phyloP scores from a whole-genome alignment of 2,113 vertebrate species.

The Turdus rufiventris region DNA sequence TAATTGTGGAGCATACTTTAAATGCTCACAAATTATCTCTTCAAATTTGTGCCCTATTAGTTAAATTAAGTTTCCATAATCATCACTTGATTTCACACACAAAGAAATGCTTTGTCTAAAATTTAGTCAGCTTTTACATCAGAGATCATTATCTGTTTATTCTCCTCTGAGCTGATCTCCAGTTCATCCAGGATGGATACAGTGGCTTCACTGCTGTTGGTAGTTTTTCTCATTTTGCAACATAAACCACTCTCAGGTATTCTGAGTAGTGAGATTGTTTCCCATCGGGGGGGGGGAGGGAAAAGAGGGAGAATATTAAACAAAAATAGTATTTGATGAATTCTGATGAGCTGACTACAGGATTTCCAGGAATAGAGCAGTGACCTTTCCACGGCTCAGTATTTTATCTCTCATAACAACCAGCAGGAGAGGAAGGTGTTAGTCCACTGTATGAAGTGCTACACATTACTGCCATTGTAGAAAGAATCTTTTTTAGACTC shows the following conservation, averaged over 20 bases:
- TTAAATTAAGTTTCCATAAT: not conserved
- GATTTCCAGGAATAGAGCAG: slow-evolving; percentile 29
- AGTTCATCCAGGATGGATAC: not conserved
- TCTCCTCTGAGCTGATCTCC: not conserved
- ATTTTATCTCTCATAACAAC: not conserved
- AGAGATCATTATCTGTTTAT: not conserved
- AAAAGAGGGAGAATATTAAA: not conserved
- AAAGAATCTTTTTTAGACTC: not conserved
- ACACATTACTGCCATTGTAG: not conserved
- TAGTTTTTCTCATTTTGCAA: not conserved
- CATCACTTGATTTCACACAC: not conserved
- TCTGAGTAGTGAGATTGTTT: not conserved
- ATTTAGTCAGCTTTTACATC: not conserved
- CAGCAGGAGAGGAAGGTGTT: not conserved
- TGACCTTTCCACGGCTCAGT: not conserved
- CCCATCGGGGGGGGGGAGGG: not conserved
- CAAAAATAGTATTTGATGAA: slow-evolving; percentile 31
- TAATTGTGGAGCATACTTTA: not conserved
- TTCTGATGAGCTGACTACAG: slow-evolving; percentile 39
- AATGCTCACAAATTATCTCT: not conserved
- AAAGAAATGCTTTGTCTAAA: not conserved
- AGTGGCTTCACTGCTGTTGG: not conserved
- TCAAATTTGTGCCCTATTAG: not conserved
- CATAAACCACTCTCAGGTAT: not conserved
- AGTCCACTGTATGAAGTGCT: not conserved